Percentiles rank a stretch among this genome's conserved stretches.
Conservation (phyloP, 2,797 vertebrate species). For the Gymnocypris eckloni region DNA sequence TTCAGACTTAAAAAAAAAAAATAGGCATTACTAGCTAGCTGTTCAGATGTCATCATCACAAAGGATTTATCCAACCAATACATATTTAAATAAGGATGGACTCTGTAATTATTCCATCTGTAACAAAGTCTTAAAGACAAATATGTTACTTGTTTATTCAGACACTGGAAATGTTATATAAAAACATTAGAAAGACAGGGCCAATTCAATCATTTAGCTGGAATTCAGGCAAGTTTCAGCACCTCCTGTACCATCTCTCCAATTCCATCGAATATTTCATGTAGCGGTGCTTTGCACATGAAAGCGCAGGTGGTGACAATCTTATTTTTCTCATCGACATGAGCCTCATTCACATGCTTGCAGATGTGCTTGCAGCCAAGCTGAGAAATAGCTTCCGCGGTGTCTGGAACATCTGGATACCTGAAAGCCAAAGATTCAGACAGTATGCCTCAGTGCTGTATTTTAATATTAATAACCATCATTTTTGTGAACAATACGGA, state of each 20-base stretch:
- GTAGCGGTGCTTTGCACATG: slow-evolving; percentile 82
- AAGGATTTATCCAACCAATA: not conserved
- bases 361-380: slow-evolving; percentile 82
- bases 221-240: slow-evolving; percentile 81
- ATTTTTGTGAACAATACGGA: not conserved
- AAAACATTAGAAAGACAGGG: not conserved
- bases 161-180: not conserved
- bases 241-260: slow-evolving; percentile 83
- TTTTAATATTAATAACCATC: not conserved
- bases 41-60: not conserved
- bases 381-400: slow-evolving; percentile 75
- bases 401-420: slow-evolving; percentile 79
- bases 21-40: not conserved
- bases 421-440: slow-evolving; percentile 61
- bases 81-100: not conserved
- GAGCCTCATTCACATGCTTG: slow-evolving; percentile 80
- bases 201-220: not conserved
- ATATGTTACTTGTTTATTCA: slow-evolving; percentile 25
- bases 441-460: not conserved
- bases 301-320: slow-evolving; percentile 81
- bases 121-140: not conserved
- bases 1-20: not conserved
- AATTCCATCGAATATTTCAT: slow-evolving; percentile 81
- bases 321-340: slow-evolving; percentile 81
- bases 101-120: not conserved